These are phyloP conservation scores for Crocodylus rhombifer DNA, from an alignment of 2,797 vertebrate species.

Conservation along the genomic window DNA sequence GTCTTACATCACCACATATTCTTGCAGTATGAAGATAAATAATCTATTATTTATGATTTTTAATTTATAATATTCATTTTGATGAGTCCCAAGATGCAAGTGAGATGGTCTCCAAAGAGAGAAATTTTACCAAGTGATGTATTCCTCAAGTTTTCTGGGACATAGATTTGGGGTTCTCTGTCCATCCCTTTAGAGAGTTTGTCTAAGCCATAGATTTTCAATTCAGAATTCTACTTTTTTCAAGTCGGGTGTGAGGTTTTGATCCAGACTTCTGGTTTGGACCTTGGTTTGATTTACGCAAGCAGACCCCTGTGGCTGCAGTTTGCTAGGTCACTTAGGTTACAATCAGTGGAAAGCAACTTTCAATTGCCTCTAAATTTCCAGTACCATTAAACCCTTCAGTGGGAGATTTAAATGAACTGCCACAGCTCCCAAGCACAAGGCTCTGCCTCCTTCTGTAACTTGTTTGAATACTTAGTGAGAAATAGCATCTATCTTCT, in stretches of 20 bases:
- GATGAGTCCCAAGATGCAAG: background rate
- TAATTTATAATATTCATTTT: background rate
- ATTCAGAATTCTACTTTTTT: background rate
- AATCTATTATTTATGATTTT: background rate
- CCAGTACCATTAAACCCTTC: background rate
- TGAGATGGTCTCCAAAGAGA: background rate
- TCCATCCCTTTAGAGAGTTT: background rate
- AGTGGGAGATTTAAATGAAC: slow-evolving; percentile 38
- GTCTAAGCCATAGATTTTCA: background rate
- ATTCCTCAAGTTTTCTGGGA: background rate
- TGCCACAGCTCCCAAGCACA: slow-evolving; percentile 22
- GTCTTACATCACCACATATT: background rate
- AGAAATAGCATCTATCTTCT: too few species aligned
- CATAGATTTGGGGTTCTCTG: background rate
- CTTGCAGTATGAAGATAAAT: background rate
- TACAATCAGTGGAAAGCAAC: slow-evolving; percentile 38
- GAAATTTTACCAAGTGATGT: background rate
- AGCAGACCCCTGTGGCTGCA: background rate
- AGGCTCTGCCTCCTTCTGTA: background rate
- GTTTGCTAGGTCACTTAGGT: slow-evolving; percentile 1
- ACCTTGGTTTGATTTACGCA: background rate
- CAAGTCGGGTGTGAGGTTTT: background rate
- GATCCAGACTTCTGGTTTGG: background rate
- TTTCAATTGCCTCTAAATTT: slow-evolving; percentile 44
- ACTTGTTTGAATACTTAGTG: background rate